Evolutionary conservation across 2,797 vertebrate species (phyloP).

Genomic region (Miichthys miiuy): DNA sequence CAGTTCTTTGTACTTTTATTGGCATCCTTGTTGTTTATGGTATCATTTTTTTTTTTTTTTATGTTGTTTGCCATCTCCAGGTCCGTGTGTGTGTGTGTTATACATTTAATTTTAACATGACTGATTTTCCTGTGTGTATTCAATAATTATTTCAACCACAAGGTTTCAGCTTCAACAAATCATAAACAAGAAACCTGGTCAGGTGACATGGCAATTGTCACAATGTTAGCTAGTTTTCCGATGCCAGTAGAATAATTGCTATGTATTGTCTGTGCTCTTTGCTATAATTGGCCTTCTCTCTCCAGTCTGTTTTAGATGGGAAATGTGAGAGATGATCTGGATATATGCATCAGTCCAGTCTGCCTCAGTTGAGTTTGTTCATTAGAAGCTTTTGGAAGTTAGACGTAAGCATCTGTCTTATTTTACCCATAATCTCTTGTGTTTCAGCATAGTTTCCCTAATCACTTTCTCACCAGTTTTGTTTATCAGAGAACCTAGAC

Average conservation of each 20-base stretch:
- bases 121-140: not conserved
- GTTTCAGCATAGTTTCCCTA: conserved; percentile 45
- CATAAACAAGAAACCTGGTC: not conserved
- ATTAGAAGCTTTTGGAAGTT: conserved; percentile 66
- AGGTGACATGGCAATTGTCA: conserved; percentile 7
- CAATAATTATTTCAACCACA: not conserved
- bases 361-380: conserved; percentile 51
- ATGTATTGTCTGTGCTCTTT: conserved; percentile 23
- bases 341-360: conserved; percentile 42
- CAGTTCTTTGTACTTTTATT: not conserved
- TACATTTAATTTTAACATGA: not conserved
- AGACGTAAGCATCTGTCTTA: conserved; percentile 50
- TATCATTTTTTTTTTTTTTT: not conserved
- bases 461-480: conserved; percentile 42
- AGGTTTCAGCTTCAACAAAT: not conserved
- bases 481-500: conserved; percentile 31
- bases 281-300: conserved; percentile 44
- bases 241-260: conserved; percentile 12
- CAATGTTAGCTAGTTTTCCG: conserved; percentile 8
- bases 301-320: conserved; percentile 24
- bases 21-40: not conserved
- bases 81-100: not conserved
- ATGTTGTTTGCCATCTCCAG: not conserved
- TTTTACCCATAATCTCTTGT: conserved; percentile 46
- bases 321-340: conserved; percentile 45